These are phyloP conservation scores for Chaetodon auriga DNA, from an alignment of 2,113 vertebrate genomes.

Conservation along the genomic window DNA sequence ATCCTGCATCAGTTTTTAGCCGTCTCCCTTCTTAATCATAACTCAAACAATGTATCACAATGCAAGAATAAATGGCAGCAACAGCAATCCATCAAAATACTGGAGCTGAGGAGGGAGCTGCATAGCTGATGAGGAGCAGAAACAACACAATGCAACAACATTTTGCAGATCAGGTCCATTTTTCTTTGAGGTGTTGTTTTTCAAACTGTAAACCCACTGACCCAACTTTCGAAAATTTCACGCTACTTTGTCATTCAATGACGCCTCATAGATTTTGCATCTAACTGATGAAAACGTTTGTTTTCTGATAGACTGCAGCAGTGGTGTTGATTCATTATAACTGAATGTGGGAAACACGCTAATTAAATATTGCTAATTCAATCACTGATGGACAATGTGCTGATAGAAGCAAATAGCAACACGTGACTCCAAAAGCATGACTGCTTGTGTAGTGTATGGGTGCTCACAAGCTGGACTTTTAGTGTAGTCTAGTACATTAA, in stretches of 20 bases:
- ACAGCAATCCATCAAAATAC: constrained; percentile 66
- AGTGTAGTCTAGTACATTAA: no score
- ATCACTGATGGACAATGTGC: constrained; percentile 24
- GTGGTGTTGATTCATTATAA: constrained; percentile 44
- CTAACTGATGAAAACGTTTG: constrained; percentile 44
- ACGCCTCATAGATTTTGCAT: constrained; percentile 55
- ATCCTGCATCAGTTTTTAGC: constrained; percentile 33
- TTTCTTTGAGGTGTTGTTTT: constrained; percentile 37
- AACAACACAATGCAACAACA: constrained; percentile 44
- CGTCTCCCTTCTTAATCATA: constrained; percentile 49
- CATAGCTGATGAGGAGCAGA: constrained; percentile 55
- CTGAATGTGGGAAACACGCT: constrained; percentile 37
- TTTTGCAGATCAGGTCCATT: constrained; percentile 56
- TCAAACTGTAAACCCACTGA: constrained; percentile 62
- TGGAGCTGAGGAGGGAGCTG: constrained; percentile 25
- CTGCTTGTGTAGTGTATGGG: no score
- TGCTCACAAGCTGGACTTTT: no score
- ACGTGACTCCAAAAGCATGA: constrained; percentile 7
- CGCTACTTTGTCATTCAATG: constrained; percentile 32
- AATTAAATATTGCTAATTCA: constrained; percentile 58
- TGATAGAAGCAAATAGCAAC: constrained; percentile 19
- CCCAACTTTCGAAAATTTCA: constrained; percentile 41
- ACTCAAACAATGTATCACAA: constrained; percentile 55
- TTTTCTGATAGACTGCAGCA: constrained; percentile 34
- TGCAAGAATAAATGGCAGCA: constrained; percentile 27